Conservation (phyloP, 2,888 invertebrate genomes). For the Deladenus siricidicola region DNA sequence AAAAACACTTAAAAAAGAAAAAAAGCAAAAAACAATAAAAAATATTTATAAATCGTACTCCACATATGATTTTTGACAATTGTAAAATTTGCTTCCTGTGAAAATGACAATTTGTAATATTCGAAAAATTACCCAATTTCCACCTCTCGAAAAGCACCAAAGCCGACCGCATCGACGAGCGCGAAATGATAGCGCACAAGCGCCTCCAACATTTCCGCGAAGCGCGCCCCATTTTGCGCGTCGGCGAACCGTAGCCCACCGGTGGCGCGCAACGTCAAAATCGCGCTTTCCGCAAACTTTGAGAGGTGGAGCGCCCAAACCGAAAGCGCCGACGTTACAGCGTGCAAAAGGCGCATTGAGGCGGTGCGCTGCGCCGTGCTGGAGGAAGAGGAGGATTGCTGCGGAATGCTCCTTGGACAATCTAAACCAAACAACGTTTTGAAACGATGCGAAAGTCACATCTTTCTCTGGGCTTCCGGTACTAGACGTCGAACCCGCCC, state of each 20-base stretch:
- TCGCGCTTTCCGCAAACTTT: slow-evolving; percentile 5
- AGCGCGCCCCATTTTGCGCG: background rate
- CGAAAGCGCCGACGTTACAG: slow-evolving; percentile 5
- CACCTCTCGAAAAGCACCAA: slow-evolving; percentile 21
- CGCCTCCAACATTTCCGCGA: slow-evolving; percentile 11
- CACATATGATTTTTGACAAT: no score
- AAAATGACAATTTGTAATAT: background rate
- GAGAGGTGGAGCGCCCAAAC: slow-evolving; percentile 9
- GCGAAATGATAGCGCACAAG: slow-evolving; percentile 23
- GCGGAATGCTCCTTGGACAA: no score
- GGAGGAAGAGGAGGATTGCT: no score
- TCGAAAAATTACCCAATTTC: slow-evolving; percentile 19
- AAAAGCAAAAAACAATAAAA: no score
- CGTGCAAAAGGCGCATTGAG: slow-evolving; percentile 7
- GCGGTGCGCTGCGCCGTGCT: no score
- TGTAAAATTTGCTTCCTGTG: no score
- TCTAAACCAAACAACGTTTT: no score
- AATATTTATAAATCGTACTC: no score
- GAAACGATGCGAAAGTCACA: no score
- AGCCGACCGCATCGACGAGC: slow-evolving; percentile 20
- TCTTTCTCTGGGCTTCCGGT: no score
- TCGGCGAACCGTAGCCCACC: background rate
- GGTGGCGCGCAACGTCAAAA: background rate
- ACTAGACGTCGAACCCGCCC: no score
- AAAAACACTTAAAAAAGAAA: no score